Percentiles rank a stretch among this genome's conserved stretches.
Conservation (phyloP, 2,113 vertebrate species). For the Elachura formosa region DNA sequence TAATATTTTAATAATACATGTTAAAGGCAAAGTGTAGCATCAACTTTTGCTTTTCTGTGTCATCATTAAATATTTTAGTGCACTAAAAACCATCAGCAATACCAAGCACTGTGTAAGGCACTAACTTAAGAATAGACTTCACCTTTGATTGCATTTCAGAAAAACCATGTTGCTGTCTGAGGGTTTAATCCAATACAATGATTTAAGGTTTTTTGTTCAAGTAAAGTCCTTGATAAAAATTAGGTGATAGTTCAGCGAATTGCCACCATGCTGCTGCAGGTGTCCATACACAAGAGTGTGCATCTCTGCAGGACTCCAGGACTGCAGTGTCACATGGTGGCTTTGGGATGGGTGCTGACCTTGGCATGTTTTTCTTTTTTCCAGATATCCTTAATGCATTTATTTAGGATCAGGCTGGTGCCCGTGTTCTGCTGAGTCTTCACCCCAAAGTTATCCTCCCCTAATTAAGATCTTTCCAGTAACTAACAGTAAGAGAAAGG, state of each 20-base stretch:
- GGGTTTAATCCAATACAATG: background rate
- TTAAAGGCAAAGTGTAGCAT: background rate
- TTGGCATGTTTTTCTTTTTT: fast-evolving
- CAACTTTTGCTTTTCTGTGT: background rate
- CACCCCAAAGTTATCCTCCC: background rate
- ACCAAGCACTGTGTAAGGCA: background rate
- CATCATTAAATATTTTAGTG: background rate
- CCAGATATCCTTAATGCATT: background rate
- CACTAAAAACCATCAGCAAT: background rate
- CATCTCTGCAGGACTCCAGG: background rate
- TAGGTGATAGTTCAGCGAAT: background rate
- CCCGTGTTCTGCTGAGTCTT: background rate
- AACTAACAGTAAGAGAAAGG: background rate
- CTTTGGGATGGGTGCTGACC: background rate
- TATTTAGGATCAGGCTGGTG: background rate
- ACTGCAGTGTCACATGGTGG: fast-evolving
- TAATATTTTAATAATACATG: background rate
- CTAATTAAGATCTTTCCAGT: background rate
- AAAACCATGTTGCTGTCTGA: background rate
- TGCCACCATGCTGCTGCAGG: background rate
- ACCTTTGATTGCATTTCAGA: background rate
- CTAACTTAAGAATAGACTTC: background rate
- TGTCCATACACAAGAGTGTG: fast-evolving
- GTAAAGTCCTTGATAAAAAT: background rate
- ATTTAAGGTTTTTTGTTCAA: background rate